Percentiles rank a stretch among this genome's conserved stretches.
Conservation (phyloP, 2,888 invertebrate genomes). For the Folsomia candida region DNA sequence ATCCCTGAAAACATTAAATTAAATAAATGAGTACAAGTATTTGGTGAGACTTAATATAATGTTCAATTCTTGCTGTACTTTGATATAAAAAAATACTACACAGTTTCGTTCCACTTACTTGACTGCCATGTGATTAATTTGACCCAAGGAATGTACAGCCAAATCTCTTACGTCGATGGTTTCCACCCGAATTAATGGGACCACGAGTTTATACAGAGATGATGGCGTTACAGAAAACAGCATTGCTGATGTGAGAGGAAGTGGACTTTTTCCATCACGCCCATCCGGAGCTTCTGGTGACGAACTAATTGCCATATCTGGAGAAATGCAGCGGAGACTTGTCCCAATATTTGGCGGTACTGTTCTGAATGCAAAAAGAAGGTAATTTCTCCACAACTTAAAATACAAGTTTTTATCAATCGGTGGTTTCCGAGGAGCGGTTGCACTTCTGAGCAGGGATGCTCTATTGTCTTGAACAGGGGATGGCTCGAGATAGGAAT, state of each 20-base stretch:
- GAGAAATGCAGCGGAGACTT: constrained; percentile 85
- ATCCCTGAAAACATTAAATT: constrained; percentile 64
- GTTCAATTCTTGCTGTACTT: neutral
- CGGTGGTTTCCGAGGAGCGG: constrained; percentile 82
- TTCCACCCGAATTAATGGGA: constrained; percentile 89
- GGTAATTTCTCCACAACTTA: constrained; percentile 96
- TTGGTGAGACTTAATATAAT: neutral
- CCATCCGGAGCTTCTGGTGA: constrained; percentile 67
- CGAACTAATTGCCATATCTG: constrained; percentile 71
- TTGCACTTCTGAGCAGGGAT: constrained; percentile 82
- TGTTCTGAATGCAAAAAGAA: constrained; percentile 92
- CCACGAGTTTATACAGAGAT: constrained; percentile 86
- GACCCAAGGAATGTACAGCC: constrained; percentile 88
- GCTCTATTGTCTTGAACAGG: constrained; percentile 96
- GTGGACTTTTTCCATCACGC: constrained; percentile 48
- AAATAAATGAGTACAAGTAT: neutral
- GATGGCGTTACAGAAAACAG: constrained; percentile 71
- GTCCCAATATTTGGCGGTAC: constrained; percentile 83
- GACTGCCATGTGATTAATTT: constrained; percentile 89
- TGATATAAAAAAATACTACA: neutral
- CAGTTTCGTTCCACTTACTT: too few species aligned
- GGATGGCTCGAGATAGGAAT: constrained; percentile 87
- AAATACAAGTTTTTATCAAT: constrained; percentile 92
- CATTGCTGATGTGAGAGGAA: constrained; percentile 48
- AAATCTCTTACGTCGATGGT: constrained; percentile 90